Evolutionary conservation across 2,113 vertebrate species (phyloP), one percentile per base, ranked within the genome.

Genomic region (Blennius ocellaris): DNA sequence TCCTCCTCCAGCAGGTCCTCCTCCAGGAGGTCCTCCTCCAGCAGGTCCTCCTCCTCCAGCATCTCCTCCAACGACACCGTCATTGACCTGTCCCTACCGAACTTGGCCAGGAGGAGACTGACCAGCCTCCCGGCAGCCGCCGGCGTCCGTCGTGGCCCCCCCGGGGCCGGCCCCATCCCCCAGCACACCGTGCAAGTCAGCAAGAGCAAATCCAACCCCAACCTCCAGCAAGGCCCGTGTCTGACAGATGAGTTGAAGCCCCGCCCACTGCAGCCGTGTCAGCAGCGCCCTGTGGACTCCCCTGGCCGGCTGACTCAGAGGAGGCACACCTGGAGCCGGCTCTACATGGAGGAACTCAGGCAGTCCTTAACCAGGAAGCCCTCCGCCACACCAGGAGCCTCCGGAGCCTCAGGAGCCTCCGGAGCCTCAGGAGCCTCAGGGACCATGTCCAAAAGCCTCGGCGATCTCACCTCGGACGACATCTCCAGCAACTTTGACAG

Each of bases 121-220:
- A 87, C 75, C 4, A 88, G 93, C 40, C 93, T 94, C 6, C 69
- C 77, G 43, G 53, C 64, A 21, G 41, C 89, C 7, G 80, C 17
- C 41, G 80, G 70, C 0, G 76, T 84, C 40, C 48, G 78, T 3
- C 48, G 78, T 3, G 69, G 70, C 6, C 50, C 84, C 8, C 47
- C 65, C 52, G 80, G 90, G 85, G 70, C 61, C 86, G n/a, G 78
- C 76, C 2, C 40, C 88, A 0, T 51, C 86, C 0, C 10, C 90
- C 12, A 87, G 85, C 3, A 87, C 47, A 44, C 89, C 9, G 74
- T 87, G 0, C 93, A 88, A 63, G 90, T 94, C 55, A 93, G 88
- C 87, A 97, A 97, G 89, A 97, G 97, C 92, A 97, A 96, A 68
- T 98, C 96, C 7, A 98, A 95, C 72, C 96, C 96, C n/a, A 97